Evolutionary conservation across 1,140 invertebrate species (phyloP).

Genomic region (Elysia chlorotica): DNA sequence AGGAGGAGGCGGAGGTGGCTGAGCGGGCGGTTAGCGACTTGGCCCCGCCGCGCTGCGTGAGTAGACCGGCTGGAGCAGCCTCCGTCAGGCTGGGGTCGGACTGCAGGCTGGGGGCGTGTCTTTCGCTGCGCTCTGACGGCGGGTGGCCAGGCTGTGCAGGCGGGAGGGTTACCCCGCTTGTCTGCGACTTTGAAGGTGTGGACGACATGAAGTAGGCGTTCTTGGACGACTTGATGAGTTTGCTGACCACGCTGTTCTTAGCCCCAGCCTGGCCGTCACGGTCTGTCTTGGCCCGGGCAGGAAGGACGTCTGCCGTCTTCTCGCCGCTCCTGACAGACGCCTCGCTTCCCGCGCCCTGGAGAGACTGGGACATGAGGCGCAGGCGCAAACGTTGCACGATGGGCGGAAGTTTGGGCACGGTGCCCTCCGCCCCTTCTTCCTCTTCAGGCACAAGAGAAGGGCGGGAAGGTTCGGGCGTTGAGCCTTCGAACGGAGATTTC

Average conservation of each 20-base stretch:
- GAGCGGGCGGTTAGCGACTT: background rate
- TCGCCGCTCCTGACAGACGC: background rate
- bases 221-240: background rate
- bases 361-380: background rate
- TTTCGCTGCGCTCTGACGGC: background rate
- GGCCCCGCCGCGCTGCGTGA: too few species aligned
- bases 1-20: background rate
- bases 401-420: conserved; percentile 11
- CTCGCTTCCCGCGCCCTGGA: background rate
- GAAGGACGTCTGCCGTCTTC: background rate
- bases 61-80: too few species aligned
- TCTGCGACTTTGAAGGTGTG: too few species aligned
- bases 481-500: background rate
- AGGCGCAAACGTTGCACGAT: conserved; percentile 8
- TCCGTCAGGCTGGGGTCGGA: too few species aligned
- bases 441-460: background rate
- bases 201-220: conserved; percentile 2
- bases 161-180: background rate
- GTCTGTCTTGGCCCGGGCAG: background rate
- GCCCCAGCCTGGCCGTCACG: background rate
- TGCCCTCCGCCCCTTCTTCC: background rate
- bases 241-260: background rate
- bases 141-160: background rate
- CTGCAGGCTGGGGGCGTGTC: too few species aligned
- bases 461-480: background rate